Conservation (phyloP, 2,888 invertebrate species). For the Drosophila austrosaltans region DNA sequence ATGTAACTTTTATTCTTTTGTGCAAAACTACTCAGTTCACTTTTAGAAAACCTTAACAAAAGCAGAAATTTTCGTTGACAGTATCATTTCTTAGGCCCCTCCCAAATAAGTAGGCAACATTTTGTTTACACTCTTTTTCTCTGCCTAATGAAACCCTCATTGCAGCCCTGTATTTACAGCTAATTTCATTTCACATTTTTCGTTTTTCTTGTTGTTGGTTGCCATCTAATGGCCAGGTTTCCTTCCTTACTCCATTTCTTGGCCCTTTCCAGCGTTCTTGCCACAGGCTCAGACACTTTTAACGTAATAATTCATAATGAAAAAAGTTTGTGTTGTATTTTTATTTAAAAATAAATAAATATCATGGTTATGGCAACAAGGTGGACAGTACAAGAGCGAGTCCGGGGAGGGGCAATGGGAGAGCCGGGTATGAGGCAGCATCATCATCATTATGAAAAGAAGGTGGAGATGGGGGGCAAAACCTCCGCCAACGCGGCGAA, state of each 20-base stretch:
- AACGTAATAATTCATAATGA: constrained; percentile 77
- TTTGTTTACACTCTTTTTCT: not conserved
- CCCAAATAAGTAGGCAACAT: constrained; percentile 50
- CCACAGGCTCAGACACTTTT: constrained; percentile 33
- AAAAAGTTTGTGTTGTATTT: constrained; percentile 70
- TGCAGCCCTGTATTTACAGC: constrained; percentile 51
- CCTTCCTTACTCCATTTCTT: not conserved
- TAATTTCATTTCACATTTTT: constrained; percentile 54
- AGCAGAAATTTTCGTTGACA: too few relatives aligned
- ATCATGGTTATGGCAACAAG: constrained; percentile 55
- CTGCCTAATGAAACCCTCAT: constrained; percentile 52
- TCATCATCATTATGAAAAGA: constrained; percentile 44
- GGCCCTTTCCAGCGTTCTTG: not conserved
- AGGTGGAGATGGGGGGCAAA: constrained; percentile 34
- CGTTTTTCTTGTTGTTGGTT: constrained; percentile 2
- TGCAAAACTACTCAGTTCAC: too few relatives aligned
- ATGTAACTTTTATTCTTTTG: too few relatives aligned
- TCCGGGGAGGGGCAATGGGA: not conserved
- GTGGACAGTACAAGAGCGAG: constrained; percentile 1
- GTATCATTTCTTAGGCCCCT: not conserved
- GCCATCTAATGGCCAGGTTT: not conserved
- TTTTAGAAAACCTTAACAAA: too few relatives aligned
- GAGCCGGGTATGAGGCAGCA: constrained; percentile 20
- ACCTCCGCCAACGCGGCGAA: constrained; percentile 56
- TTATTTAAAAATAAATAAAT: constrained; percentile 75